phyloP scores from a whole-genome alignment of 2,888 invertebrate genomes.

The Drosophila greeni region DNA sequence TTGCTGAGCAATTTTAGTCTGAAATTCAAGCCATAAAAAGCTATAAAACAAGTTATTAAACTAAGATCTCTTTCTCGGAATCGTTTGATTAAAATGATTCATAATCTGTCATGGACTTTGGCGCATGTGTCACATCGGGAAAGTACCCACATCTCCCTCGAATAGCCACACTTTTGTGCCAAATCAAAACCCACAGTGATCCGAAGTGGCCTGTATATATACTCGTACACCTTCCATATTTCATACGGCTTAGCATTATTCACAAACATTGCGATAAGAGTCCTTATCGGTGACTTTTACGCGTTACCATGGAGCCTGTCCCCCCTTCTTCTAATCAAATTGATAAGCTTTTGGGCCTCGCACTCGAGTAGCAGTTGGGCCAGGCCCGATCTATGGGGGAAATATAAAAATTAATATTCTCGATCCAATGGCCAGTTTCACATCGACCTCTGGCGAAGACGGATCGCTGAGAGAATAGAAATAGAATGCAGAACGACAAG shows the following conservation, averaged over 20 bases:
- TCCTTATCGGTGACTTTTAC: conserved; percentile 9
- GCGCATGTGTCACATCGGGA: conserved; percentile 7
- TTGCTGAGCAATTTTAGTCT: not conserved
- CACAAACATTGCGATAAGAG: conserved; percentile 18
- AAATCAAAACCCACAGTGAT: not conserved
- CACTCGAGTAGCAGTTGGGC: conserved; percentile 9
- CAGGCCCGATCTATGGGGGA: not conserved
- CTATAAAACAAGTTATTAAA: not conserved
- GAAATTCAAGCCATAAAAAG: not conserved
- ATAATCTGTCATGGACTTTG: conserved; percentile 3
- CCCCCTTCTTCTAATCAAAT: conserved; percentile 3
- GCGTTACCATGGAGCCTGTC: not conserved
- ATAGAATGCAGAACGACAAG: conserved; percentile 48
- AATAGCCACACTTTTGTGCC: not conserved
- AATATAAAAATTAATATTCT: conserved; percentile 22
- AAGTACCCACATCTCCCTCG: conserved; percentile 2
- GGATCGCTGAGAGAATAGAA: conserved; percentile 9
- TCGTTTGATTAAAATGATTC: conserved; percentile 1
- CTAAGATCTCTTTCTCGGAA: not conserved
- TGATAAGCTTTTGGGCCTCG: conserved; percentile 9
- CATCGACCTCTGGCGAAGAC: conserved; percentile 9
- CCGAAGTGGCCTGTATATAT: not conserved
- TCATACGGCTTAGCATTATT: not conserved
- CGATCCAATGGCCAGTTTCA: conserved; percentile 20
- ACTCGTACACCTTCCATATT: not conserved